A percentile compares a stretch with the other conserved stretches of the same genome.
These are phyloP conservation scores for Mnemiopsis leidyi DNA, from an alignment of 37 sponge, comb jelly and placozoan genomes.

Conservation along the genomic window DNA sequence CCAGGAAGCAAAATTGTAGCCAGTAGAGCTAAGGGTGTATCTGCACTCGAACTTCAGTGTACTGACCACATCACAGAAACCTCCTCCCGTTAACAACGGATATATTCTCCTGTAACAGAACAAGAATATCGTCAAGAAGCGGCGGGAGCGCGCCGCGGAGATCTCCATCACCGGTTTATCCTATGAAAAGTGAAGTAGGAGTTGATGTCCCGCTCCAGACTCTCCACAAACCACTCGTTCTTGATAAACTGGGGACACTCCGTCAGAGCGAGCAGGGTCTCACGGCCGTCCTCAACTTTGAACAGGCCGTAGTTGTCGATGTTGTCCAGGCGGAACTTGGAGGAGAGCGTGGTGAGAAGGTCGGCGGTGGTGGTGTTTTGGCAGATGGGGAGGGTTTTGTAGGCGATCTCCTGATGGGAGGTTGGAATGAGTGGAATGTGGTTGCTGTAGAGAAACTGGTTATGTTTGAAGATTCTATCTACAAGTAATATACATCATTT, in stretches of 20 bases:
- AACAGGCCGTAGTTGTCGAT: constrained; percentile 40
- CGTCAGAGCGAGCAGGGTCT: not conserved
- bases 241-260: constrained; percentile 63
- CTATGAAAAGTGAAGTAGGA: constrained; percentile 43
- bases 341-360: not conserved
- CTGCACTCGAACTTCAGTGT: not conserved
- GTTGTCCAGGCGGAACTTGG: constrained; percentile 43
- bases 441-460: too few relatives aligned
- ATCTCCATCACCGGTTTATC: not conserved
- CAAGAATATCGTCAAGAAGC: too few relatives aligned
- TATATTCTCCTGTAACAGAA: too few relatives aligned
- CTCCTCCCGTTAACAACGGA: not conserved
- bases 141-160: too few relatives aligned
- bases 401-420: constrained; percentile 38
- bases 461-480: too few relatives aligned
- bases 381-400: constrained; percentile 30
- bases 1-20: not conserved
- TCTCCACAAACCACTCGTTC: constrained; percentile 58
- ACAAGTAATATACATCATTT: too few relatives aligned
- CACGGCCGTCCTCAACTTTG: constrained; percentile 29
- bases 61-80: not conserved
- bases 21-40: not conserved
- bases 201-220: constrained; percentile 39
- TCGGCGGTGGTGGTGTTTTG: constrained; percentile 57
- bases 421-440: too few relatives aligned